Percentiles rank a stretch among this genome's conserved stretches.
These are phyloP conservation scores for Holotrichia oblita DNA, from an alignment of 1,140 invertebrate species.

Conservation along the genomic window DNA sequence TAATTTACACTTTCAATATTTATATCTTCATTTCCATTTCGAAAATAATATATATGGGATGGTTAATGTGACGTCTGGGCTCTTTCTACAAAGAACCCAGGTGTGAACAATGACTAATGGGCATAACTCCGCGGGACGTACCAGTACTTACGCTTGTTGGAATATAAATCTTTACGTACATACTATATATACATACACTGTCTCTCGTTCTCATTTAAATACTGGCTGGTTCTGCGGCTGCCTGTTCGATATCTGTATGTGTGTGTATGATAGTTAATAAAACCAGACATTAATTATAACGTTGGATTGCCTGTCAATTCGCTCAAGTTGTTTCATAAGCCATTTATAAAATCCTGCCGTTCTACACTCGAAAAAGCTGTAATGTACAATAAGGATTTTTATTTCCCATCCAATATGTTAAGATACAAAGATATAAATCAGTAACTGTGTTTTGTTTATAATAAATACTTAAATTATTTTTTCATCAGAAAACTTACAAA, in stretches of 20 bases:
- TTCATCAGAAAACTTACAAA: too few relatives aligned
- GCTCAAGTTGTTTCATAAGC: constrained; percentile 1
- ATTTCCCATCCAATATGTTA: too few relatives aligned
- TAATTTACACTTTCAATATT: constrained; percentile 50
- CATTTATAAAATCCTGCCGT: constrained; percentile 3
- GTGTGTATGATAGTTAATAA: constrained; percentile 19
- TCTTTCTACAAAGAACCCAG: constrained; percentile 45
- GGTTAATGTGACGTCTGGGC: constrained; percentile 48
- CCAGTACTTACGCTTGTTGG: constrained; percentile 49
- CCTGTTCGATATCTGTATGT: background rate
- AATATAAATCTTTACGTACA: constrained; percentile 47
- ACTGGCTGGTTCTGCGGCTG: background rate
- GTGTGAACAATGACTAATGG: constrained; percentile 54
- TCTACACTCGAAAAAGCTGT: background rate
- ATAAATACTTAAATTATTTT: too few relatives aligned
- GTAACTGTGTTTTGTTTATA: too few relatives aligned
- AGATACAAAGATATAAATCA: too few relatives aligned
- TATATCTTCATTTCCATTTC: constrained; percentile 51
- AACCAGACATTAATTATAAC: constrained; percentile 22
- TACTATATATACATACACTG: background rate
- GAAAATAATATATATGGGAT: constrained; percentile 48
- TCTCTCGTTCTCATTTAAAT: constrained; percentile 3
- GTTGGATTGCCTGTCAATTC: constrained; percentile 12
- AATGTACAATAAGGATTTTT: background rate
- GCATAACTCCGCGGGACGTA: constrained; percentile 48